Evolutionary conservation across 2,888 invertebrate species (phyloP).

Genomic region (Cephus spinipes): DNA sequence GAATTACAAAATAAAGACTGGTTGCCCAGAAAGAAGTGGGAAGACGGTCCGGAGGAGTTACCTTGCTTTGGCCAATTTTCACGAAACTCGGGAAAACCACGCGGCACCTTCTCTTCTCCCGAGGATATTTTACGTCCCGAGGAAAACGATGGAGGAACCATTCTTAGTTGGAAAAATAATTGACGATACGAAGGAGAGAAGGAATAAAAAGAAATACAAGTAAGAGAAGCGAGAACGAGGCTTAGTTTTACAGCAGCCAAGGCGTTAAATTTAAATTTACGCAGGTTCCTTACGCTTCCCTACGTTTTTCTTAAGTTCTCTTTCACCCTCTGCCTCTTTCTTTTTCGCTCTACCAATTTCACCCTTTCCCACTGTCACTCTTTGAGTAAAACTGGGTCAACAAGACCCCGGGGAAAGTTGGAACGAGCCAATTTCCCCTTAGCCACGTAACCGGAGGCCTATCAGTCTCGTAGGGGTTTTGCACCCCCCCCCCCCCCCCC

Average conservation of each 20-base stretch:
- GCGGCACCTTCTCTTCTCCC: too few species aligned
- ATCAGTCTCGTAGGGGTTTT: slow-evolving; percentile 1
- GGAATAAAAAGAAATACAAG: too few species aligned
- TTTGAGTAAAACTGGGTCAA: slow-evolving; percentile 20
- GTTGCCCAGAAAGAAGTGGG: background rate
- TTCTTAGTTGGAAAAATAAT: too few species aligned
- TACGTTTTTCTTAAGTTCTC: background rate
- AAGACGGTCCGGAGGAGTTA: too few species aligned
- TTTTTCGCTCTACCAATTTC: too few species aligned
- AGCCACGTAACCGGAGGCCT: slow-evolving; percentile 2
- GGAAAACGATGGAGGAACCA: too few species aligned
- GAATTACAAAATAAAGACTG: background rate
- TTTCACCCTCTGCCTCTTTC: background rate
- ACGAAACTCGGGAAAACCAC: background rate
- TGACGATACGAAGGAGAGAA: too few species aligned
- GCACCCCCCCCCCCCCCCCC: background rate
- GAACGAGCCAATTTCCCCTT: slow-evolving; percentile 19
- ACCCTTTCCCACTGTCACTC: too few species aligned
- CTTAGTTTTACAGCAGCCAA: background rate
- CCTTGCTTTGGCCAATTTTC: background rate
- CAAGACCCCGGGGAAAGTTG: slow-evolving; percentile 24
- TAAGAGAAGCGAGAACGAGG: too few species aligned
- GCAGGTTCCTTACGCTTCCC: background rate
- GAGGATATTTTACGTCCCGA: too few species aligned
- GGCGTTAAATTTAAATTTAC: background rate